Base-by-base conservation (phyloP, 2,113 vertebrate species). In the Chionis minor region DNA sequence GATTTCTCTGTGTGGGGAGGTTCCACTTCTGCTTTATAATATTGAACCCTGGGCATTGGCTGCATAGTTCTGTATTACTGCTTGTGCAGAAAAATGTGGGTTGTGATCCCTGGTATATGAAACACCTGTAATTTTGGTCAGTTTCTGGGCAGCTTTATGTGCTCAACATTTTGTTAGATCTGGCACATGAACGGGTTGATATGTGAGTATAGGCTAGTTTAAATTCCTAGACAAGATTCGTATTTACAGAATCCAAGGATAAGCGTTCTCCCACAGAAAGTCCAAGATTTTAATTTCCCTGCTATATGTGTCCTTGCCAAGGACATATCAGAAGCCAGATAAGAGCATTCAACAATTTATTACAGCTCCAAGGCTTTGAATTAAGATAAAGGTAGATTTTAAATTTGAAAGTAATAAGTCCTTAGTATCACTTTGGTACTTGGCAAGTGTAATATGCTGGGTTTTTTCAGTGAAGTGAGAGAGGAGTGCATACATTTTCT, bases 271-370 rank as follows among this genome's bases (percentile, higher is more conserved):
- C 47, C 49, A 55, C 19, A 54, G 52, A 73, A 74, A 52, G 23
- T 13, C 22, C 52, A 62, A 69, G n/a, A 87, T 83, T 81, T 93
- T 72, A 63, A 91, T 88, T 94, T 85, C 26, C 33, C 38, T 81
- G 55, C 19, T 74, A 35, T 62, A 55, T 22, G 3, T 81, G 49
- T 73, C 81, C 70, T 88, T 93, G n/a, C 24, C 65, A 94, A 94
- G 71, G 88, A 84, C 26, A 45, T 72, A 81, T 21, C 54, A 90
- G 74, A 85, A 49, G 28, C 33, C 52, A 88, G 38, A 91, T 86
- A 91, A 92, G 44, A 74, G 27, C 59, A 88, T 81, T 90, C 44
- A 72, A 70, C 21, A 92, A 92, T 94, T 85, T 88, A 96, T 94
- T 95, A 78, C 72, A 86, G 38, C n/a, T 94, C 27, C 59, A 88